Conservation (phyloP, 2,113 vertebrate genomes). For the Chaetura pelagica region DNA sequence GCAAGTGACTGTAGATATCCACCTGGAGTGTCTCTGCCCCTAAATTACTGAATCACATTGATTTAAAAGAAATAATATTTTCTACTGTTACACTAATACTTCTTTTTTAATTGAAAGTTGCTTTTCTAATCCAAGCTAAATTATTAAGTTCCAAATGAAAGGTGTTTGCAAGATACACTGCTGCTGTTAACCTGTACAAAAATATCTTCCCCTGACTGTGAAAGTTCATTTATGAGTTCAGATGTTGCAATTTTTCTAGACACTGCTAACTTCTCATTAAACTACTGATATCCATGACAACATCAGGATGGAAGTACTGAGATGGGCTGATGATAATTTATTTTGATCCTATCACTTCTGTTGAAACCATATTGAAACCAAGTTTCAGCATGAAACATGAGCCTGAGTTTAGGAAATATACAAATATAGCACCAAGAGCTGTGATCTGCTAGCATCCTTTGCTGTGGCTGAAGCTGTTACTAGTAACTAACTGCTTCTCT, state of each 20-base stretch:
- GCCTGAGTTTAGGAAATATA: background rate
- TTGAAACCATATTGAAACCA: background rate
- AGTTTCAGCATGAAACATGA: background rate
- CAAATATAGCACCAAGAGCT: background rate
- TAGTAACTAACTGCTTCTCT: background rate
- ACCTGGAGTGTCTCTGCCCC: background rate
- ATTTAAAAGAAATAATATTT: background rate
- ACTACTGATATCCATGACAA: background rate
- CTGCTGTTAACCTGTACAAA: background rate
- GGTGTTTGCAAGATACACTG: background rate
- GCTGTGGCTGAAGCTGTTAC: background rate
- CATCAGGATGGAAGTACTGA: background rate
- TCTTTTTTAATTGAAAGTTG: background rate
- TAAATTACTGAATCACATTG: background rate
- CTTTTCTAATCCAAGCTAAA: background rate
- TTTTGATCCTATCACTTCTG: background rate
- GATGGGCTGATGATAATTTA: background rate
- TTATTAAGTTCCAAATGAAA: background rate
- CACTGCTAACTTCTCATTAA: background rate
- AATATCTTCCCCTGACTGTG: background rate
- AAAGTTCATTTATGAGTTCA: background rate
- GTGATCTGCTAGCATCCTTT: background rate
- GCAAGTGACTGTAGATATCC: background rate
- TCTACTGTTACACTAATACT: background rate
- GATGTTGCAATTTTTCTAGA: background rate